phyloP scores from a whole-genome alignment of 1,140 invertebrate species.

The Meloidogyne hapla region DNA sequence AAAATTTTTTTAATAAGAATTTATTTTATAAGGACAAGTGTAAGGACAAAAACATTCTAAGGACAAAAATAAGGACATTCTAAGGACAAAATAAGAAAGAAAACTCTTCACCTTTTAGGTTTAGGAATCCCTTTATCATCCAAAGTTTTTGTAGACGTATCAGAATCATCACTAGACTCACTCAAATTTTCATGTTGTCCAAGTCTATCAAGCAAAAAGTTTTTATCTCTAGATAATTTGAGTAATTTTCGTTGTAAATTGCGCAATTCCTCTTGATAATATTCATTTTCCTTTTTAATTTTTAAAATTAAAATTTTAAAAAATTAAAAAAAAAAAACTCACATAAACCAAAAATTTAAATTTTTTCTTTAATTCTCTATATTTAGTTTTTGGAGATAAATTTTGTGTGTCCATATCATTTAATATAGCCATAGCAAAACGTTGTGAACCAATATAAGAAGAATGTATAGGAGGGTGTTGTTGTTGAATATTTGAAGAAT shows the following conservation, averaged over 20 bases:
- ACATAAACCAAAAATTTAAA: constrained; percentile 61
- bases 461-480: not conserved
- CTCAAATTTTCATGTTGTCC: constrained; percentile 37
- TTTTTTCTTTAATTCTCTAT: constrained; percentile 50
- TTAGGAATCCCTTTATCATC: constrained; percentile 46
- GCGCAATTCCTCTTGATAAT: constrained; percentile 58
- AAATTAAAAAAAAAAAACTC: constrained; percentile 36
- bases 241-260: constrained; percentile 58
- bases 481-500: not conserved
- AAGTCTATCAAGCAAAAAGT: constrained; percentile 53
- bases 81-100: not conserved
- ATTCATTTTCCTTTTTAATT: constrained; percentile 53
- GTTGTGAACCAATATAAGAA: constrained; percentile 35
- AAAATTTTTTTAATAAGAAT: constrained; percentile 16
- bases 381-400: constrained; percentile 46
- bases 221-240: constrained; percentile 58
- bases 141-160: constrained; percentile 38
- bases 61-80: not conserved
- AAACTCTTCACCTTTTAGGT: constrained; percentile 40
- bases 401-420: constrained; percentile 24
- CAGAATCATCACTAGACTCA: constrained; percentile 50
- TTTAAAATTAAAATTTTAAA: constrained; percentile 17
- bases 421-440: constrained; percentile 25
- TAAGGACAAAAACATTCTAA: not conserved
- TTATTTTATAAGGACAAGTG: not conserved